Percentiles rank a stretch among this genome's conserved stretches.
These are phyloP conservation scores for Apis dorsata DNA, from an alignment of 1,140 invertebrate genomes.

Conservation along the genomic window DNA sequence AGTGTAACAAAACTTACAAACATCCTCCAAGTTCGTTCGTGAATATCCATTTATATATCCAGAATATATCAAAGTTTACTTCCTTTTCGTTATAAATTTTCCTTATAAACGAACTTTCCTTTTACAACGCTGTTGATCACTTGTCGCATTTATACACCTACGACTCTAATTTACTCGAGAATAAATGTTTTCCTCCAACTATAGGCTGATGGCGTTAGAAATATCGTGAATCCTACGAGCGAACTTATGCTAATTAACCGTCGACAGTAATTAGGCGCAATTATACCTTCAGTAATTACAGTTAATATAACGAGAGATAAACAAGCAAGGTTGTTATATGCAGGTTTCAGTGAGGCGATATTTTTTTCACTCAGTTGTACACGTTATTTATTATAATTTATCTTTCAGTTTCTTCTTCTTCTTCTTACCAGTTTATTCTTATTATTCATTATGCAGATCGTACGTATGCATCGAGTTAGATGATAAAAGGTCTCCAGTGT, in stretches of 20 bases:
- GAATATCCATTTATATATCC: neutral
- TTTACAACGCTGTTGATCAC: neutral
- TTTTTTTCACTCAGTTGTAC: neutral
- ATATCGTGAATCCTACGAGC: neutral
- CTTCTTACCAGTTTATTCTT: neutral
- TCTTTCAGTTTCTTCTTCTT: too few relatives aligned
- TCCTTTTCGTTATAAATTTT: neutral
- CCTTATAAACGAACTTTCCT: neutral
- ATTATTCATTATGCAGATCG: neutral
- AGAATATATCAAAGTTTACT: neutral
- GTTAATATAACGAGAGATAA: neutral
- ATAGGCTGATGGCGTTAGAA: neutral
- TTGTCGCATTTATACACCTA: neutral
- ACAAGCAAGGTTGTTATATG: neutral
- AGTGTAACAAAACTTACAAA: neutral
- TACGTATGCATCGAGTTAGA: neutral
- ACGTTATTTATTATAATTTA: neutral
- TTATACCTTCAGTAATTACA: neutral
- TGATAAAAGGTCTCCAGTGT: neutral
- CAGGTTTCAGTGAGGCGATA: neutral
- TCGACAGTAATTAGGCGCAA: neutral
- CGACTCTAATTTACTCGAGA: neutral
- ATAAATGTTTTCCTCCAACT: neutral
- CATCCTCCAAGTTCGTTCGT: neutral
- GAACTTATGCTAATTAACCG: slow-evolving; percentile 29